A percentile compares a stretch with the other conserved stretches of the same genome.
These are phyloP conservation scores for Lasioglossum vierecki DNA, from an alignment of 2,888 invertebrate species.

Conservation along the genomic window DNA sequence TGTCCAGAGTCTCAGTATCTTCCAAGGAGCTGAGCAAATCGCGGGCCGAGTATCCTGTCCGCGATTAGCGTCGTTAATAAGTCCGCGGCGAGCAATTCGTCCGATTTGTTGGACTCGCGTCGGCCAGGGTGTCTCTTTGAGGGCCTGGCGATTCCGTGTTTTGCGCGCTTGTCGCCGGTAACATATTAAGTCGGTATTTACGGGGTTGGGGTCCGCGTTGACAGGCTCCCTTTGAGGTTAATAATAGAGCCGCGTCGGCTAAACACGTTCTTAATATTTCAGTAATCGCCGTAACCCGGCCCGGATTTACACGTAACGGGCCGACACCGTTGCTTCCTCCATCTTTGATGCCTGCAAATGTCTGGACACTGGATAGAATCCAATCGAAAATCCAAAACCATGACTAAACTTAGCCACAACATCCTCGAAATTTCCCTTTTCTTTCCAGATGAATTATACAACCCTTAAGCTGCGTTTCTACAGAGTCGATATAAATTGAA, in stretches of 20 bases:
- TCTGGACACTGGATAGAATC: conserved; percentile 6
- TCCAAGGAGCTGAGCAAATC: background rate
- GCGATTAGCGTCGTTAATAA: conserved; percentile 45
- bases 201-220: conserved; percentile 68
- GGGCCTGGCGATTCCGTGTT: conserved; percentile 30
- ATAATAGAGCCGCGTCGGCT: conserved; percentile 72
- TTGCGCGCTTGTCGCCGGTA: conserved; percentile 75
- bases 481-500: background rate
- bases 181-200: conserved; percentile 79
- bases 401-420: background rate
- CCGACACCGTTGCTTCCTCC: background rate
- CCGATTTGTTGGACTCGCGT: conserved; percentile 36
- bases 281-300: conserved; percentile 44
- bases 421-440: too few relatives aligned
- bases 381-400: background rate
- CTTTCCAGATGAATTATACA: background rate
- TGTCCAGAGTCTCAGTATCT: background rate
- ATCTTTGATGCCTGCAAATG: conserved; percentile 43
- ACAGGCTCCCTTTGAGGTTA: conserved; percentile 76
- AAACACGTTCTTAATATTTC: conserved; percentile 77
- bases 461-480: background rate
- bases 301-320: conserved; percentile 36
- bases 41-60: background rate
- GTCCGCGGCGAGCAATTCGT: background rate
- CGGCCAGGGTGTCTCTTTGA: conserved; percentile 50